Evolutionary conservation across 35 echinoderm and acorn worm species (phyloP), one percentile per base, ranked within the genome.

Genomic region (Ophioderma brevispina): DNA sequence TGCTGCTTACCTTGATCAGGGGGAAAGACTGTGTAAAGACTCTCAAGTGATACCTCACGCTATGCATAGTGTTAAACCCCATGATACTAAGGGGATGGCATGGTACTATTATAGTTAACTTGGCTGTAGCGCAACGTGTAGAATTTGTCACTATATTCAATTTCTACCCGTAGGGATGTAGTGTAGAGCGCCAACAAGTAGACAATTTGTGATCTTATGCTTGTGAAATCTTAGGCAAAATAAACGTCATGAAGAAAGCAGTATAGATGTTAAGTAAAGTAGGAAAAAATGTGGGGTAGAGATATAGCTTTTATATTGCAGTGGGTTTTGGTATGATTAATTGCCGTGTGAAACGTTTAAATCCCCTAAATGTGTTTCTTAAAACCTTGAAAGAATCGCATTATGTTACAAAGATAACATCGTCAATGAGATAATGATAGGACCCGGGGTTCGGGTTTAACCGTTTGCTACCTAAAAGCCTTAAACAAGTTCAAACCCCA

Each of bases 291-390:
- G 41, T 46, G 4, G 41, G 41, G 17, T 46, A 46, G 17, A 46
- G 41, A 46, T 46, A 17, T 25, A 70, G 28, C 59, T 70, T 70
- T 70, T 52, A 52, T 52, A 11, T 21, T 52, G 8, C 8, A 11
- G 21, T 11, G 59, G 1, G 28, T 18, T 70, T 70, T 70, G 59
- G n/a, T 70, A 70, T 70, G 59, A 70, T 70, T 70, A 70, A 70
- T 70, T 70, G 59, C 59, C 59, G 59, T 70, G 59, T 70, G 59
- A 70, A 70, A 70, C 59, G 59, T 70, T 70, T 70, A 70, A 70
- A 70, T 70, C 59, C 59, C 59, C 59, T 70, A 70, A 70, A 70
- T 70, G 59, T 70, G 59, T 70, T 70, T 70, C 59, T 70, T 15
- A 70, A 70, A 70, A 70, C 59, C 28, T 6, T 70, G 2, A 70